Base-by-base conservation (phyloP, 2,888 invertebrate genomes). In the Xestoiulus laeticollis region DNA sequence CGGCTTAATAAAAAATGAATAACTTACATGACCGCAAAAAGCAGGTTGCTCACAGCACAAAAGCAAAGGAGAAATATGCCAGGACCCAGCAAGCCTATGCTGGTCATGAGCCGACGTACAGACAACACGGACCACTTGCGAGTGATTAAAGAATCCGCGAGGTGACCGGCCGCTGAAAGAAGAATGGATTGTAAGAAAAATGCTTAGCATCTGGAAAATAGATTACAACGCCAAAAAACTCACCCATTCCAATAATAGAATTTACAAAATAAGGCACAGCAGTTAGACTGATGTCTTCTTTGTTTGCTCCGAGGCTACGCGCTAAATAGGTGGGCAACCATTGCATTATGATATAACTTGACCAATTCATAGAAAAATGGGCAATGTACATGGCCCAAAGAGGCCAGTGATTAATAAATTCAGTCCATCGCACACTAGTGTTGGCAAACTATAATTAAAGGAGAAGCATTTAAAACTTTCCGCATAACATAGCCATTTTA, bases 281-380 rank as follows among this genome's bases (percentile, higher is more conserved):
- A 53, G 95, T 95, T 88, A 95, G 93, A 92, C 95, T 95, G 89
- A 96, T 94, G 90, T 94, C 94, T 91, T 94, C 94, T 89, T 94
- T 94, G 90, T 95, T 94, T 1, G 94, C 95, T 30, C 94, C 94
- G 59, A 96, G 92, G 90, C 93, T 93, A 88, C 94, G 92, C 0
- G 94, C 92, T 90, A 96, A 92, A 91, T 96, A 96, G 1, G 95
- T 96, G 4, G 96, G 96, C 89, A 96, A 92, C 96, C 96, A 96
- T 91, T 95, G 95, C 95, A 96, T 95, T 90, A 96, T 95, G 89
- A 95, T 95, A 91, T 96, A 96, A 90, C 95, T 95, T 87, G 95
- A 94, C 95, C 95, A 96, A 91, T 96, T 96, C 96, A 96, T 96
- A 43, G 95, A 94, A 91, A 96, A 96, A 92, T 96, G 96, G 48